A percentile compares a stretch with the other conserved stretches of the same genome.
Conservation (phyloP, 1,140 invertebrate genomes). For the Geopemphigus sp. region DNA sequence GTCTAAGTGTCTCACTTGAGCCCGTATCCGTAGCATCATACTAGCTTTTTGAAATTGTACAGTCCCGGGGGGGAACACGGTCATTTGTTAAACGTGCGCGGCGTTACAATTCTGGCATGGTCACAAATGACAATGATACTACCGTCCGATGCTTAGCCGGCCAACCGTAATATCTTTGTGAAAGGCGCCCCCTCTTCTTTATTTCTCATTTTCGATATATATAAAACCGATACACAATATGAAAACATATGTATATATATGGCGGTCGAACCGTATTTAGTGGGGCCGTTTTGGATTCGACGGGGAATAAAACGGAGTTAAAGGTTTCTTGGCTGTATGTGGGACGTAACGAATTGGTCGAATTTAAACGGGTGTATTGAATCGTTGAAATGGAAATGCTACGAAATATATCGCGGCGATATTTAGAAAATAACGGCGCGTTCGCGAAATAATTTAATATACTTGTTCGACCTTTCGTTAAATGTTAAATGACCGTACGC, state of each 20-base stretch:
- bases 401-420: background rate
- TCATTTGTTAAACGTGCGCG: constrained; percentile 4
- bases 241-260: constrained; percentile 18
- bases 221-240: background rate
- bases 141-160: constrained; percentile 22
- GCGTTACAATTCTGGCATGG: constrained; percentile 33
- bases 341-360: background rate
- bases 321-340: constrained; percentile 17
- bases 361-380: constrained; percentile 14
- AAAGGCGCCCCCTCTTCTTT: constrained; percentile 6
- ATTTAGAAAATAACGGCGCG: constrained; percentile 20
- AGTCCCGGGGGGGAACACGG: background rate
- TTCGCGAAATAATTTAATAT: background rate
- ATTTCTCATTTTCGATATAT: constrained; percentile 18
- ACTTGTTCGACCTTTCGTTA: background rate
- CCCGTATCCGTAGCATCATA: no score
- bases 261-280: constrained; percentile 13
- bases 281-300: constrained; percentile 16
- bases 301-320: constrained; percentile 20
- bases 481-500: background rate
- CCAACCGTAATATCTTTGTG: constrained; percentile 45
- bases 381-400: constrained; percentile 14
- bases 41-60: background rate
- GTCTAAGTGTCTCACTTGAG: no score
- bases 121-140: constrained; percentile 47